Evolutionary conservation across 1,140 invertebrate genomes (phyloP).

Genomic region (Drosophila watanabei): DNA sequence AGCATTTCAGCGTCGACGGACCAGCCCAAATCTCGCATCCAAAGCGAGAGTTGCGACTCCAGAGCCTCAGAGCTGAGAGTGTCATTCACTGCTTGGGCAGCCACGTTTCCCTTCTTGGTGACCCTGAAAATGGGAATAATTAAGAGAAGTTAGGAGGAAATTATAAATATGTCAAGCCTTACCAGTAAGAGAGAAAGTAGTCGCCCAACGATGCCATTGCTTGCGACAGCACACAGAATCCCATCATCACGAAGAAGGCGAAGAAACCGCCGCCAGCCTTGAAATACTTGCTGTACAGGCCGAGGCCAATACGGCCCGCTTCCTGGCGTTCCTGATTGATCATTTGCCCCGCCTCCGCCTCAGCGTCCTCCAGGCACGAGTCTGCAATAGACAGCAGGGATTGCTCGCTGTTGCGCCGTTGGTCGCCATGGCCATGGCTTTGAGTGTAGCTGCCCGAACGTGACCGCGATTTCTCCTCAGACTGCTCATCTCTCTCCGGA

Average conservation of each 20-base stretch:
- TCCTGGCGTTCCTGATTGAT: conserved; percentile 87
- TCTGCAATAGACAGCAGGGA: conserved; percentile 87
- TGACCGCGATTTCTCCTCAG: conserved; percentile 64
- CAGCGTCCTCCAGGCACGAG: conserved; percentile 85
- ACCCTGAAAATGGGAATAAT: conserved; percentile 85
- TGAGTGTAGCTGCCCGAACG: conserved; percentile 69
- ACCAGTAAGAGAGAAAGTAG: conserved; percentile 90
- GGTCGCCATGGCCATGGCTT: conserved; percentile 59
- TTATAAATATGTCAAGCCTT: neutral
- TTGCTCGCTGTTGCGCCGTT: conserved; percentile 84
- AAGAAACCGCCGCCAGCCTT: conserved; percentile 87
- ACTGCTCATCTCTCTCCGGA: conserved; percentile 85
- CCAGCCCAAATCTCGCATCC: conserved; percentile 60
- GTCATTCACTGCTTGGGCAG: conserved; percentile 17
- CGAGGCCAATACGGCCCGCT: conserved; percentile 87
- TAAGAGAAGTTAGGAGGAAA: neutral
- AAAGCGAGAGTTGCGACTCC: conserved; percentile 46
- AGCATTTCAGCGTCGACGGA: conserved; percentile 69
- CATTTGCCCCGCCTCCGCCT: conserved; percentile 60
- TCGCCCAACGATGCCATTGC: conserved; percentile 88
- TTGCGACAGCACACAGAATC: conserved; percentile 87
- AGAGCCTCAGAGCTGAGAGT: conserved; percentile 16
- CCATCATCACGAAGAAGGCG: conserved; percentile 86
- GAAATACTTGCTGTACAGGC: conserved; percentile 88
- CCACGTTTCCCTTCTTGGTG: conserved; percentile 63